Conservation (phyloP, 2,888 invertebrate genomes). For the Cataglyphis altisquamis region DNA sequence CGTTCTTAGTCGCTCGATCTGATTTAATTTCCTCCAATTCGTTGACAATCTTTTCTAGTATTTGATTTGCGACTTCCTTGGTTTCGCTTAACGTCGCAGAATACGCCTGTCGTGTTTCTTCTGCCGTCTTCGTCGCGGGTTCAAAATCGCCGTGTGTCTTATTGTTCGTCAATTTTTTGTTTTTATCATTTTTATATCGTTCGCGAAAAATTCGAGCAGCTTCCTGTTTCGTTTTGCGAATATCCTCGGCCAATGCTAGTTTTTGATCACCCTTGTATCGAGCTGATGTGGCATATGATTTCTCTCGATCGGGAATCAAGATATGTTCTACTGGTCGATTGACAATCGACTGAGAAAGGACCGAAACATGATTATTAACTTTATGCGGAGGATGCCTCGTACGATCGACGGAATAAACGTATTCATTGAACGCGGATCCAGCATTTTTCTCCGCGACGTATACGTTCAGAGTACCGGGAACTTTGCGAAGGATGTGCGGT, state of each 20-base stretch:
- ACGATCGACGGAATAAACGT: constrained; percentile 6
- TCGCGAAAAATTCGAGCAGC: background rate
- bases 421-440: background rate
- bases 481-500: constrained; percentile 35
- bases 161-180: background rate
- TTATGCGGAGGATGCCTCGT: constrained; percentile 13
- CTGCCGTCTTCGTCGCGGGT: background rate
- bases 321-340: constrained; percentile 43
- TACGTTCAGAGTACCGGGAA: constrained; percentile 25
- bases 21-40: constrained; percentile 77
- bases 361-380: background rate
- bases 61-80: constrained; percentile 76
- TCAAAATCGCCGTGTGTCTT: background rate
- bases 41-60: constrained; percentile 77
- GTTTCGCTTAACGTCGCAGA: constrained; percentile 71
- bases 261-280: background rate
- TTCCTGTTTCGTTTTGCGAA: constrained; percentile 2
- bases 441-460: constrained; percentile 24
- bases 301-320: constrained; percentile 49
- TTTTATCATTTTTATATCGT: background rate
- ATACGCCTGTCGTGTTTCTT: constrained; percentile 39
- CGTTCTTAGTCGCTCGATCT: constrained; percentile 64
- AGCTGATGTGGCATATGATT: background rate
- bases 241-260: background rate
- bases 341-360: constrained; percentile 15